Evolutionary conservation across 2,888 invertebrate species (phyloP), one percentile per base, ranked within the genome.

Genomic region (Anthophora plumipes): DNA sequence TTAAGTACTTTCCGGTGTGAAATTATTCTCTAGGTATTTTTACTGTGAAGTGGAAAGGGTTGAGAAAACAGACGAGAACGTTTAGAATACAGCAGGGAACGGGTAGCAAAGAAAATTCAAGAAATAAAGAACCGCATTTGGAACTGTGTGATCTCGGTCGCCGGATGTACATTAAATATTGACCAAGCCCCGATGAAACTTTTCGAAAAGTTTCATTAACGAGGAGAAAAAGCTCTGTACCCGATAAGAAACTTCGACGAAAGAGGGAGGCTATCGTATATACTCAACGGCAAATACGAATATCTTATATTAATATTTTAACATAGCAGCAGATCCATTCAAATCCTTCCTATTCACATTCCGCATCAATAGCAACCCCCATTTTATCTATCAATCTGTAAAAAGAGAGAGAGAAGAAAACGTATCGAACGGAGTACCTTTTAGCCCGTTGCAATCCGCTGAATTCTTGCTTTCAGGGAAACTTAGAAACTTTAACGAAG

Each of bases 231-330:
- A 63, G 25, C 17, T 25, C 25, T 25, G 25, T 11, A 22, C 9
- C 14, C 31, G 31, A 22, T 39, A 43, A 20, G 60, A 60, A 41
- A 14, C 17, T 22, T 43, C 7, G 7, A 25, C 0, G 9, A n/a
- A 50, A 50, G 17, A 9, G 17, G n/a, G 17, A 9, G 17, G n/a
- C 17, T 50, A n/a, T 20, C n/a, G 9, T 9, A 9, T 12, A 39
- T 17, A 39, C 20, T 22, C 52, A 52, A 4, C 67, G 41, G 41
- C 41, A 31, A 43, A 6, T n/a, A 25, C 41, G 12, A 12, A 43
- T 67, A 64, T 37, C 54, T 39, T 67, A 55, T 25, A 14, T 37
- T 25, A 37, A 55, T 55, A 31, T 25, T n/a, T 54, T 22, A 54
- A 54, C 22, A 17, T 22, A 52, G 17, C 4, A 11, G 41, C n/a